Conservation (phyloP, 2,113 vertebrate genomes). For the Anser brachyrhynchus region DNA sequence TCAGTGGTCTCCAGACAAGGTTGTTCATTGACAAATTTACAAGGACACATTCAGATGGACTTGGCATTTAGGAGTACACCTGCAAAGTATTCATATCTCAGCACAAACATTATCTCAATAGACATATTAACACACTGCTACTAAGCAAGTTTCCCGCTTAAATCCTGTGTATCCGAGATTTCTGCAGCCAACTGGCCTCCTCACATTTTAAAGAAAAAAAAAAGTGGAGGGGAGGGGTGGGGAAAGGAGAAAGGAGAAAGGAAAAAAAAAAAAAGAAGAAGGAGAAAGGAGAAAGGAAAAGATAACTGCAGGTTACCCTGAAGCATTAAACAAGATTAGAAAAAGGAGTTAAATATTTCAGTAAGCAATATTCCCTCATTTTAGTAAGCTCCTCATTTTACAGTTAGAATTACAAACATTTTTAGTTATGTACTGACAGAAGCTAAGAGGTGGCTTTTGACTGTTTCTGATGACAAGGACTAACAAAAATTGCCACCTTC, state of each 20-base stretch:
- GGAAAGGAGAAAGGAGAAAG: no score
- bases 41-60: neutral
- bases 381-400: neutral
- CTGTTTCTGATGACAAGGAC: neutral
- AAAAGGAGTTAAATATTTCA: neutral
- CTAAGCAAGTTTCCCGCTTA: neutral
- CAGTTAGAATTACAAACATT: neutral
- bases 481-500: neutral
- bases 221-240: neutral
- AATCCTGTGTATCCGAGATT: neutral
- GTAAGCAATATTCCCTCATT: neutral
- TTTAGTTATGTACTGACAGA: neutral
- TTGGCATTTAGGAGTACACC: neutral
- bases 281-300: neutral
- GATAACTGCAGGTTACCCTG: neutral
- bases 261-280: no score
- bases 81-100: neutral
- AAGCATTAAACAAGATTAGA: fast-evolving
- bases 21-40: neutral
- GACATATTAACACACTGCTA: neutral
- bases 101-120: neutral
- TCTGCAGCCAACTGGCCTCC: neutral
- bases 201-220: neutral
- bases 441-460: neutral
- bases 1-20: neutral